Evolutionary conservation across 2,797 vertebrate species (phyloP).

Genomic region (Rousettus madagascariensis): DNA sequence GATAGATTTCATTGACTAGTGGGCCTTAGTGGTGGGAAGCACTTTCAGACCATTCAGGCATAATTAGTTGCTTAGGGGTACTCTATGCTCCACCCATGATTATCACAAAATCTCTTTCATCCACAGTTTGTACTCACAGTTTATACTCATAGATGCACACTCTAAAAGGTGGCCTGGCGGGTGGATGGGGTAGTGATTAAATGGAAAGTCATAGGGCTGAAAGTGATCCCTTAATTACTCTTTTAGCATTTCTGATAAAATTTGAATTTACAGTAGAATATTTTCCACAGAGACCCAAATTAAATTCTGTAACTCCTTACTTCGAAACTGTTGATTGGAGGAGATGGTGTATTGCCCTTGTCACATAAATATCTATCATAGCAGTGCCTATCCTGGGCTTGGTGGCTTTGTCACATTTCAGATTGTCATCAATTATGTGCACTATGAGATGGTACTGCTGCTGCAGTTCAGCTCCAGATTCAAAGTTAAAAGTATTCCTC

Average conservation of each 20-base stretch:
- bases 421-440: conserved; percentile 71
- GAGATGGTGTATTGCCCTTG: conserved; percentile 3
- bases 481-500: conserved; percentile 75
- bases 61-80: background rate
- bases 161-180: background rate
- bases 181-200: too few relatives aligned
- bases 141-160: background rate
- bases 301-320: conserved; percentile 53
- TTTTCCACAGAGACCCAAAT: conserved; percentile 9
- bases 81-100: background rate
- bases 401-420: conserved; percentile 28
- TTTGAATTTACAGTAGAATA: background rate
- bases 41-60: background rate
- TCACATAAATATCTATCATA: conserved; percentile 68
- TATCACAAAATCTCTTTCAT: background rate
- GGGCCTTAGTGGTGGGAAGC: background rate
- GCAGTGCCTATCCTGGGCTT: conserved; percentile 64
- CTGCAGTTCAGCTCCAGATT: conserved; percentile 51
- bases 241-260: background rate
- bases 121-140: background rate
- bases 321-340: conserved; percentile 40
- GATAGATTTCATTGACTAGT: background rate
- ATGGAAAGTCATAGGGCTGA: background rate
- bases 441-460: conserved; percentile 69
- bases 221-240: background rate